Base-by-base conservation (phyloP, 1,140 invertebrate genomes). In the Musca vetustissima region DNA sequence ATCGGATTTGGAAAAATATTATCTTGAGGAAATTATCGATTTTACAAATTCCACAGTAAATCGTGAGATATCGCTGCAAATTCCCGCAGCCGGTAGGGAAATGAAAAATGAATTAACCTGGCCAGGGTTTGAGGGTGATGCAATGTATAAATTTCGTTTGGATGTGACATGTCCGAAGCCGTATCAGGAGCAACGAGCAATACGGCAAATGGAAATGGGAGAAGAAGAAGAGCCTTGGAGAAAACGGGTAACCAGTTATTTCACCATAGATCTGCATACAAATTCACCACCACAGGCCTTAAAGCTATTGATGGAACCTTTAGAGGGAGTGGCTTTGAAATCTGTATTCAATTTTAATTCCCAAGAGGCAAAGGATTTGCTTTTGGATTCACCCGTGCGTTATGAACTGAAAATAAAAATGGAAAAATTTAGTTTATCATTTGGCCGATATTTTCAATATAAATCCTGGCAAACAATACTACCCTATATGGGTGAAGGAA, bases 91-190 rank as follows among this genome's bases (percentile, higher is more conserved):
- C 1, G 22, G 50, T 1, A 49, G 25, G n/a, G n/a, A 65, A 6
- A 49, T 61, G 19, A 61, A 61, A 43, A 61, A 28, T 21, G 57
- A 65, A 24, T 48, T 50, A 25, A 48, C 15, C 17, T 65, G 64
- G 64, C 43, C 43, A 2, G 64, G 64, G 6, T 65, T 65, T 49
- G 43, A 65, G 22, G 64, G 64, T 17, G 64, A 65, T 65, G 32
- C 48, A 0, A 48, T 48, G 43, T 65, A 65, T 65, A 65, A 65
- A 49, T 65, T 65, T 65, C 64, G 64, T 50, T 65, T 65, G n/a
- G 64, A 65, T 65, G 64, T 50, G 11, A 50, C 48, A 24, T 65
- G 64, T 49, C 64, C 64, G 3, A 65, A 49, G 36, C 21, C 43
- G 7, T 65, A 25, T 28, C 47, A 9, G 4, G 64, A 65, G 21